Evolutionary conservation across 2,113 vertebrate genomes (phyloP).

Genomic region (Toxotes jaculatrix): DNA sequence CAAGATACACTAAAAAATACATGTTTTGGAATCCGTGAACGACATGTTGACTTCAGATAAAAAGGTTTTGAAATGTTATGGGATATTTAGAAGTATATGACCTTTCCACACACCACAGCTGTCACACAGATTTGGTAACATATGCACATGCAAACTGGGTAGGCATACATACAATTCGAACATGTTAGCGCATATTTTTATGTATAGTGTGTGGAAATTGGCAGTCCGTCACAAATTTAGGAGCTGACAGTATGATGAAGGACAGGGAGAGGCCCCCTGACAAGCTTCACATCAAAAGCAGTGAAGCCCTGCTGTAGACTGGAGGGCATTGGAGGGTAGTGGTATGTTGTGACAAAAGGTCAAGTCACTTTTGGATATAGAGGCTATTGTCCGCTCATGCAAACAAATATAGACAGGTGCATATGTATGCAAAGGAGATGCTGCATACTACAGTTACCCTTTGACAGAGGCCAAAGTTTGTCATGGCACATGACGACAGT

Average conservation of each 20-base stretch:
- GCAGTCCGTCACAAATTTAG: slow-evolving; percentile 1
- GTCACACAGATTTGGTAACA: neutral
- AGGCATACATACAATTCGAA: no score
- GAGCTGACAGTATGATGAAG: neutral
- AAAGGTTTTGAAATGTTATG: neutral
- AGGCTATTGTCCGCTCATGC: neutral
- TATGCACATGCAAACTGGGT: neutral
- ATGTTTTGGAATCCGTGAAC: neutral
- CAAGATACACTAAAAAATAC: neutral
- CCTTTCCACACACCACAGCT: neutral
- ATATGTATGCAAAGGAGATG: slow-evolving; percentile 34
- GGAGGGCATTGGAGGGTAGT: neutral
- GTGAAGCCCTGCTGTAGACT: neutral
- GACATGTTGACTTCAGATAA: neutral
- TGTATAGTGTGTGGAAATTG: neutral
- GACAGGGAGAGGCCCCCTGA: neutral
- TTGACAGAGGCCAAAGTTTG: neutral
- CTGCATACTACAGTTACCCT: neutral
- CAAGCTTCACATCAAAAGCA: slow-evolving; percentile 68
- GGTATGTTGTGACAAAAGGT: neutral
- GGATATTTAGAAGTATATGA: neutral
- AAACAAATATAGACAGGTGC: slow-evolving; percentile 44
- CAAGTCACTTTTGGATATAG: neutral
- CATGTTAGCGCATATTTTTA: neutral
- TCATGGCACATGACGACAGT: neutral